Evolutionary conservation across 2,113 vertebrate genomes (phyloP).

Genomic region (Leptosomus discolor): DNA sequence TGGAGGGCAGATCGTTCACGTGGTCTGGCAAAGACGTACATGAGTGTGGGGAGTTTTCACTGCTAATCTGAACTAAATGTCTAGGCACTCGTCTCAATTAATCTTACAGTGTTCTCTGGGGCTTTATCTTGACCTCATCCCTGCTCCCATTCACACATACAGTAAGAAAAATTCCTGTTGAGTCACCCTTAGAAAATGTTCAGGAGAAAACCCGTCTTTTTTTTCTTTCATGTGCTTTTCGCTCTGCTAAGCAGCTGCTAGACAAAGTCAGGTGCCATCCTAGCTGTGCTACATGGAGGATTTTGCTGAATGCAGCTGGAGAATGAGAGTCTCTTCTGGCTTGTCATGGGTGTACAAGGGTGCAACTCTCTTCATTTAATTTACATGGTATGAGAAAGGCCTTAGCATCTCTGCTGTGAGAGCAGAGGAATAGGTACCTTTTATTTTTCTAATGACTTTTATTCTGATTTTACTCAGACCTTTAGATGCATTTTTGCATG

Average conservation of each 20-base stretch:
- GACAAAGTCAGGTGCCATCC: background rate
- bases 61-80: background rate
- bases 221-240: background rate
- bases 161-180: background rate
- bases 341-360: background rate
- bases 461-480: background rate
- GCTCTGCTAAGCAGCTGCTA: background rate
- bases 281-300: background rate
- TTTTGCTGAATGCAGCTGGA: background rate
- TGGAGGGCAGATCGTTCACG: background rate
- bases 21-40: background rate
- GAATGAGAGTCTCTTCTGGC: background rate
- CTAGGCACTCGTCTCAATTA: background rate
- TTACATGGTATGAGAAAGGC: background rate
- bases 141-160: background rate
- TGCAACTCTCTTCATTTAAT: background rate
- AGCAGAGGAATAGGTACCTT: background rate
- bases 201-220: background rate
- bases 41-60: background rate
- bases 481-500: background rate
- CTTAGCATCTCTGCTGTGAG: background rate
- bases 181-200: background rate
- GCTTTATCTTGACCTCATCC: background rate
- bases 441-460: background rate
- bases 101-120: background rate